A percentile compares a stretch with the other conserved stretches of the same genome.
Conservation (phyloP, 2,113 vertebrate species). For the Phalacrocorax aristotelis region DNA sequence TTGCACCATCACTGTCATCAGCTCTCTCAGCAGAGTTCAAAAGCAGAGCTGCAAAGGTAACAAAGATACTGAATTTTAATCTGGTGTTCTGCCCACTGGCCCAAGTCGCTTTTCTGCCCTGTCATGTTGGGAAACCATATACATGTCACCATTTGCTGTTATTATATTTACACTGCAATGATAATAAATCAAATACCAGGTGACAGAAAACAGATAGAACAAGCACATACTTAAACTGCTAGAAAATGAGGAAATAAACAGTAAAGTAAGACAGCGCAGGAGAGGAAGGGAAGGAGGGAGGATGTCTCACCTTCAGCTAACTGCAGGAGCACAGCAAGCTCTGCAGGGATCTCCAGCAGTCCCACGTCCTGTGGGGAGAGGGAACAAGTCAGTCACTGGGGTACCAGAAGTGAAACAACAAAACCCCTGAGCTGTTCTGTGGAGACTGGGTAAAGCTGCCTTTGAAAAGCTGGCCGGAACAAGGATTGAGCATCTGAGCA, state of each 20-base stretch:
- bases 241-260: neutral
- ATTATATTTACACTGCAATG: neutral
- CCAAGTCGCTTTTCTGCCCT: neutral
- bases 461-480: neutral
- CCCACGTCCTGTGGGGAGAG: slow-evolving; percentile 81
- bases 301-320: slow-evolving; percentile 74
- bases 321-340: slow-evolving; percentile 84
- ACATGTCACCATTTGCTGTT: neutral
- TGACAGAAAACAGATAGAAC: neutral
- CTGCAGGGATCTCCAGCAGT: slow-evolving; percentile 89
- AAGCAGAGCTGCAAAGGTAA: neutral
- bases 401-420: neutral
- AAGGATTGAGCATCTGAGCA: neutral
- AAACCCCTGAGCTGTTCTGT: neutral
- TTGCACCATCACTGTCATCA: neutral
- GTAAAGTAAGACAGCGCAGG: neutral
- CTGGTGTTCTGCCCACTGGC: neutral
- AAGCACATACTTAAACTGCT: neutral
- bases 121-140: neutral
- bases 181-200: neutral
- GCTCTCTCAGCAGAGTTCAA: neutral
- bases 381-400: neutral
- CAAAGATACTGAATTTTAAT: neutral
- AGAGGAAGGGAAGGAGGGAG: neutral
- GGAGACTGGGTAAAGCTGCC: neutral